phyloP scores from a whole-genome alignment of 2,888 invertebrate species.

The Ceraclea dissimilis region DNA sequence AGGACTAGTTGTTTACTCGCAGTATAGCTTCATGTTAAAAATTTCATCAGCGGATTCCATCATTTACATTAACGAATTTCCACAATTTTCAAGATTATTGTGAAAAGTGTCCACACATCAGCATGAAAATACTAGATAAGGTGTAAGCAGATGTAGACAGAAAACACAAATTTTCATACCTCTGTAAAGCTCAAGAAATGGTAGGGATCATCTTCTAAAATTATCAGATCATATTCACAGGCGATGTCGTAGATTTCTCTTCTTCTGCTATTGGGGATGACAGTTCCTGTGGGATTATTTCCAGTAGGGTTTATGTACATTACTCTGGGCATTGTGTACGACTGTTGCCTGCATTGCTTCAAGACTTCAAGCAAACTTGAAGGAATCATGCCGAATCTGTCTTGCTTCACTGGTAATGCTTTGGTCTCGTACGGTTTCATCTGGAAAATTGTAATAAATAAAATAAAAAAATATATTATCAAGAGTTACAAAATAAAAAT shows the following conservation, averaged over 20 bases:
- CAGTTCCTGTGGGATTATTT: conserved; percentile 67
- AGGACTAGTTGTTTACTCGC: too few species aligned
- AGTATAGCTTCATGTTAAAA: too few species aligned
- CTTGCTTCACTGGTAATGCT: conserved; percentile 60
- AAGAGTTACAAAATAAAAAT: too few species aligned
- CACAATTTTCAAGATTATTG: too few species aligned
- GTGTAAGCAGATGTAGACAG: too few species aligned
- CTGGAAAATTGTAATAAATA: conserved; percentile 43
- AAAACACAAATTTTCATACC: conserved; percentile 40
- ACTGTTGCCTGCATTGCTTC: conserved; percentile 42
- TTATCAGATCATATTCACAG: conserved; percentile 67
- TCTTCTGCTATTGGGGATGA: conserved; percentile 56
- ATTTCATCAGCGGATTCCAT: too few species aligned
- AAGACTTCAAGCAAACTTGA: conserved; percentile 50
- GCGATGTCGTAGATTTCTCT: conserved; percentile 66
- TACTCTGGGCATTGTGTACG: conserved; percentile 58
- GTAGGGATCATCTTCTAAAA: conserved; percentile 78
- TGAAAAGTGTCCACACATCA: too few species aligned
- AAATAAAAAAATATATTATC: neutral
- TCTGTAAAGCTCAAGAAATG: conserved; percentile 67
- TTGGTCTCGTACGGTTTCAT: conserved; percentile 59
- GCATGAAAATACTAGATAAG: too few species aligned
- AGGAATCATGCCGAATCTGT: conserved; percentile 60
- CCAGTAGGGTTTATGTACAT: conserved; percentile 72
- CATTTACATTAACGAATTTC: too few species aligned